phyloP scores from a whole-genome alignment of 2,888 invertebrate genomes.

The Chalcis sispes region DNA sequence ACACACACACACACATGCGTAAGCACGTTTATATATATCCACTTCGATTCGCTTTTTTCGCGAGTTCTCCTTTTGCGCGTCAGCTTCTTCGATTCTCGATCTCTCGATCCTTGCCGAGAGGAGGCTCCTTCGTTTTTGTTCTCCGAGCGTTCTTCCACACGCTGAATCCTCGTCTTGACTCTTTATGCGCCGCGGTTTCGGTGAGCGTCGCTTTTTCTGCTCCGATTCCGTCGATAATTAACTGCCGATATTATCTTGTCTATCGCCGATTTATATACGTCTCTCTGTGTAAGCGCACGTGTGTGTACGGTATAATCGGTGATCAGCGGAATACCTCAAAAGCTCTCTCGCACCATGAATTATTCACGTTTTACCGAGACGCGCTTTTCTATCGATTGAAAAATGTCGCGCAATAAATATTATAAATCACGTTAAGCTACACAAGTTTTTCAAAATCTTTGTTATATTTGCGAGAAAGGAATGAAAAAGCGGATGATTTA shows the following conservation, averaged over 20 bases:
- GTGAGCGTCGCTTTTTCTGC: slow-evolving; percentile 57
- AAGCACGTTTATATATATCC: neutral
- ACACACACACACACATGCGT: neutral
- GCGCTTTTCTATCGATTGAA: neutral
- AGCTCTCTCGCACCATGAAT: neutral
- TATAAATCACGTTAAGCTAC: too few species aligned
- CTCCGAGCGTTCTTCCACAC: neutral
- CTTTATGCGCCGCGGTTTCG: neutral
- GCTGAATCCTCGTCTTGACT: neutral
- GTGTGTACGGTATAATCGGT: too few species aligned
- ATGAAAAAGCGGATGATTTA: too few species aligned
- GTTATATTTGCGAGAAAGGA: too few species aligned
- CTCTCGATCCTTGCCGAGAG: neutral
- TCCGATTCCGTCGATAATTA: slow-evolving; percentile 43
- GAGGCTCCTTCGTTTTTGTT: neutral
- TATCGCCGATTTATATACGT: neutral
- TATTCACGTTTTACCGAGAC: neutral
- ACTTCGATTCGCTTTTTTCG: neutral
- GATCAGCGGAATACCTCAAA: slow-evolving; percentile 1
- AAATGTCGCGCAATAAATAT: too few species aligned
- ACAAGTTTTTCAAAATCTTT: too few species aligned
- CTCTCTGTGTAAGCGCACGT: neutral
- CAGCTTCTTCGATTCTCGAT: neutral
- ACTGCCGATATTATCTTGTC: slow-evolving; percentile 31
- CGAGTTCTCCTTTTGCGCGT: slow-evolving; percentile 6